These are phyloP conservation scores for Bombylius major DNA, from an alignment of 2,888 invertebrate species.

Conservation along the genomic window DNA sequence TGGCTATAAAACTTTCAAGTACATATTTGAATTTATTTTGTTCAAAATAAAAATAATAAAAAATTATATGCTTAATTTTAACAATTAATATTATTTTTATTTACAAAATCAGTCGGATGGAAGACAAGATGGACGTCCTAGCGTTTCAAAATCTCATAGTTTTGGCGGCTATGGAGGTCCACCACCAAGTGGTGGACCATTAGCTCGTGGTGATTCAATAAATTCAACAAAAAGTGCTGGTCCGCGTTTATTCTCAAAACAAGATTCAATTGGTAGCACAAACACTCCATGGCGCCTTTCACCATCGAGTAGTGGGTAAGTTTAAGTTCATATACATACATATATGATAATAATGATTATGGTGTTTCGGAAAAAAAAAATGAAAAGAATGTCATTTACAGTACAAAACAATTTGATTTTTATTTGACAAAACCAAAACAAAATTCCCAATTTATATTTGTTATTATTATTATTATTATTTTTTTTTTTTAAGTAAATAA, in stretches of 20 bases:
- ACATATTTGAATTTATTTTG: too few species aligned
- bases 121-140: slow-evolving; percentile 36
- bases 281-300: slow-evolving; percentile 36
- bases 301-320: slow-evolving; percentile 38
- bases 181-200: slow-evolving; percentile 45
- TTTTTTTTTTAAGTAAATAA: too few species aligned
- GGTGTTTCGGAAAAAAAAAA: not conserved
- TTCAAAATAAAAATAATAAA: too few species aligned
- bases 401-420: too few species aligned
- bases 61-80: too few species aligned
- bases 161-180: slow-evolving; percentile 68
- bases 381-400: too few species aligned
- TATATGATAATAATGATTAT: not conserved
- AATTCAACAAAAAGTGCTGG: slow-evolving; percentile 51
- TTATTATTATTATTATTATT: too few species aligned
- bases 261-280: slow-evolving; percentile 38
- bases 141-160: slow-evolving; percentile 73
- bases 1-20: too few species aligned
- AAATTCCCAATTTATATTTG: too few species aligned
- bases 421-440: too few species aligned
- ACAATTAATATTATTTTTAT: too few species aligned
- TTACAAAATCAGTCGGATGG: slow-evolving; percentile 23
- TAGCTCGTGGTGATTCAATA: slow-evolving; percentile 50
- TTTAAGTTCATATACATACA: slow-evolving; percentile 7
- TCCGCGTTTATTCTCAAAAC: slow-evolving; percentile 56